A percentile compares a stretch with the other conserved stretches of the same genome.
These are phyloP conservation scores for Vultur gryphus DNA, from an alignment of 2,797 vertebrate species.

Conservation along the genomic window DNA sequence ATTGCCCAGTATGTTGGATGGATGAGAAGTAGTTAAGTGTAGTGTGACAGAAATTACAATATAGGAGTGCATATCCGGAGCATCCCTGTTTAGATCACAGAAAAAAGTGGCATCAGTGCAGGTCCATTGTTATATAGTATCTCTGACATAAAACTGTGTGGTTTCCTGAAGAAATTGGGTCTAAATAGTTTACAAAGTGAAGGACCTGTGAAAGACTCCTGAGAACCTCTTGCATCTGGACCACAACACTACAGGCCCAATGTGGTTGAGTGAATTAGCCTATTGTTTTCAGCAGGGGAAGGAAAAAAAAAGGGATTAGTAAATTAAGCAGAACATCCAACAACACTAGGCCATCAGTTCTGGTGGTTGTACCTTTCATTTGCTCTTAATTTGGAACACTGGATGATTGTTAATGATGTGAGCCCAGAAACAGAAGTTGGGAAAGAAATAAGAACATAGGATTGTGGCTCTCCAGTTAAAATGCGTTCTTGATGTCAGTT, in stretches of 20 bases:
- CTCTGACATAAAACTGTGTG: not conserved
- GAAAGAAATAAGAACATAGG: not conserved
- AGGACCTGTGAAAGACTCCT: not conserved
- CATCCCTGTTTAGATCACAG: not conserved
- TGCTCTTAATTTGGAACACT: not conserved
- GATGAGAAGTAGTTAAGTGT: not conserved
- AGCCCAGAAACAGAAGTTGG: not conserved
- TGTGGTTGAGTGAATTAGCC: not conserved
- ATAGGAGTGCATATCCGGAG: not conserved
- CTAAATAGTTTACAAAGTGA: not conserved
- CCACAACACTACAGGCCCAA: not conserved
- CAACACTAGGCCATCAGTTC: not conserved
- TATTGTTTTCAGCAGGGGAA: not conserved
- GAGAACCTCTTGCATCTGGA: not conserved
- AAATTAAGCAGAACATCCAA: not conserved
- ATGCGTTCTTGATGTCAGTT: not conserved
- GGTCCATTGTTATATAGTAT: not conserved
- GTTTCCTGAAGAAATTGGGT: not conserved
- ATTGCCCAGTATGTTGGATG: not conserved
- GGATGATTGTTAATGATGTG: not conserved
- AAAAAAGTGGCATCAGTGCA: fast-evolving
- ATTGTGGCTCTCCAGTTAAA: not conserved
- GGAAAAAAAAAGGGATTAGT: not conserved
- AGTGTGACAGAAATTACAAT: not conserved
- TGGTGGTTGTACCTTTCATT: not conserved